A percentile compares a stretch with the other conserved stretches of the same genome.
Conservation (phyloP, 2,797 vertebrate species). For the Valencia hispanica region DNA sequence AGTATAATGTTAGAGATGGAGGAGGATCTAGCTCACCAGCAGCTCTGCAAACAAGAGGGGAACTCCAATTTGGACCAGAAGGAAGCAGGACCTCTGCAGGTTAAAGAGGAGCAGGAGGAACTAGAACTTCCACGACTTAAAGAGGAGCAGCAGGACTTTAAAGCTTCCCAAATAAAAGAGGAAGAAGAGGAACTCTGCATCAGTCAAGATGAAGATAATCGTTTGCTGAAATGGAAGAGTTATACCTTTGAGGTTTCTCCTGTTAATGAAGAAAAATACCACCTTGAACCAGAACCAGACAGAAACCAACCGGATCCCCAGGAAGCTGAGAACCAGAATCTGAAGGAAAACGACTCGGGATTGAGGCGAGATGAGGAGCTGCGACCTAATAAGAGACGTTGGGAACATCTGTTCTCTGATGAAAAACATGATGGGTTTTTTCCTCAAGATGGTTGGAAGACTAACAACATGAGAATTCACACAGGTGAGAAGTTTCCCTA, state of each 20-base stretch:
- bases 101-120: neutral
- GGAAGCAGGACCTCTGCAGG: neutral
- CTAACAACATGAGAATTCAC: neutral
- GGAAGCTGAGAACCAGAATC: neutral
- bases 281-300: neutral
- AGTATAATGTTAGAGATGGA: neutral
- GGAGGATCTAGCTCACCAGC: neutral
- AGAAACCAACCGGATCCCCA: neutral
- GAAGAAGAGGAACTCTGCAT: neutral
- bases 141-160: constrained; percentile 8
- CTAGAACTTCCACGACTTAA: neutral
- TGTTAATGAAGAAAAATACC: constrained; percentile 1
- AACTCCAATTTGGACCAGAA: neutral
- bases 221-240: neutral
- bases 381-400: neutral
- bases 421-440: neutral
- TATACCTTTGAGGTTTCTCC: constrained; percentile 6
- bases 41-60: neutral
- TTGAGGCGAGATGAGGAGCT: neutral
- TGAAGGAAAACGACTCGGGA: neutral
- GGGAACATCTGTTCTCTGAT: neutral
- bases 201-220: constrained; percentile 2
- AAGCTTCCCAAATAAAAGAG: constrained; percentile 3
- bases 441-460: neutral
- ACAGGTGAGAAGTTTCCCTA: neutral